Conservation (phyloP, 2,797 vertebrate genomes). For the Rhinoraja longicauda region DNA sequence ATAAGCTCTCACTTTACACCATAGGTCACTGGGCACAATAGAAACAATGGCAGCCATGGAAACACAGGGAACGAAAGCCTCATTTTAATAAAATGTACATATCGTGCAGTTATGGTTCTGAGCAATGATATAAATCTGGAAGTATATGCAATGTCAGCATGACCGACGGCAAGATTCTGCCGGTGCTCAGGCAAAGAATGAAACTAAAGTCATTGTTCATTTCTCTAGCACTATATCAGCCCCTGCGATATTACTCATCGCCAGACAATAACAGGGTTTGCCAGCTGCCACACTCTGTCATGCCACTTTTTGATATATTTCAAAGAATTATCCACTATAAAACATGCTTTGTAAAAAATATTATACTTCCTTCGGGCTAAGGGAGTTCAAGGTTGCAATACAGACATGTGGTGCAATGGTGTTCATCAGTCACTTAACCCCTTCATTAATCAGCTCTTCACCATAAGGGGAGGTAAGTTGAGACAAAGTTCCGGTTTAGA, state of each 20-base stretch:
- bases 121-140: slow-evolving; percentile 22
- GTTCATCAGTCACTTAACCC: not conserved
- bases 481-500: not conserved
- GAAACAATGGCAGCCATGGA: not conserved
- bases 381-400: not conserved
- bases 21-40: not conserved
- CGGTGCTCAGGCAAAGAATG: slow-evolving; percentile 11
- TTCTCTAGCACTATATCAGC: slow-evolving; percentile 17
- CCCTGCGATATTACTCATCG: slow-evolving; percentile 14
- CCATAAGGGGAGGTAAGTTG: not conserved
- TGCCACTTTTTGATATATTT: slow-evolving; percentile 15
- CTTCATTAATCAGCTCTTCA: not conserved
- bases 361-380: not conserved
- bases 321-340: not conserved
- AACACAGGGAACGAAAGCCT: not conserved
- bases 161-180: slow-evolving; percentile 25
- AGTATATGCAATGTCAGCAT: slow-evolving; percentile 26
- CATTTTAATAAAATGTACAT: slow-evolving; percentile 11
- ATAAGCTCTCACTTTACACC: not conserved
- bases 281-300: not conserved
- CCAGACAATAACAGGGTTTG: slow-evolving; percentile 24
- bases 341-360: not conserved
- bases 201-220: slow-evolving; percentile 33
- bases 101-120: slow-evolving; percentile 13
- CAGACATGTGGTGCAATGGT: not conserved